Evolutionary conservation across 1,140 invertebrate species (phyloP), one percentile per base, ranked within the genome.

Genomic region (Bombus confusus): DNA sequence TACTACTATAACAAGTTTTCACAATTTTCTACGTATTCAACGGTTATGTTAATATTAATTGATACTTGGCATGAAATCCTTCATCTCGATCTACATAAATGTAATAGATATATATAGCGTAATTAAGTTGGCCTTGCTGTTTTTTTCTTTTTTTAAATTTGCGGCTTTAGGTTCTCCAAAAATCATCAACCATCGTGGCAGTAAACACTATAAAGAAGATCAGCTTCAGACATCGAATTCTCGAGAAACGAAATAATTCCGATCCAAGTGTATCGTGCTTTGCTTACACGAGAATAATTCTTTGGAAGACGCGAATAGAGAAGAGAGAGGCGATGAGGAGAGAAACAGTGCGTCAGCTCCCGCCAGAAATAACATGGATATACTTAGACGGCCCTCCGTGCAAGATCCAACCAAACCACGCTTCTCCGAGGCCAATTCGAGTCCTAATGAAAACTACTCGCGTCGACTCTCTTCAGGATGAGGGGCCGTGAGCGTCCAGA

Each of bases 281-380:
- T 82, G 77, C 83, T 84, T 81, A 83, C 66, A 81, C 78, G 87
- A 82, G 80, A 82, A 84, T 88, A 90, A 90, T 90, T 89, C 88
- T 86, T 89, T 84, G 85, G 81, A 83, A 86, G 89, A 83, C 72
- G 83, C 83, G 82, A 91, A 86, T 64, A 78, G 86, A 78, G 87
- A 72, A 86, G 85, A 84, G 81, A 79, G 86, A 71, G 78, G 72
- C 91, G 88, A 91, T 86, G 85, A 86, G 83, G 81, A 90, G 87
- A 90, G 86, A 92, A 91, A 79, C 88, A 88, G 92, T 95, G 94
- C 94, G 94, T 95, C 94, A 95, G 94, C 94, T 95, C 93, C 92
- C 86, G 94, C 93, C 93, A 94, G 93, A 95, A 95, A 95, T 95
- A 95, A 95, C 94, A 90, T 85, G 93, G 93, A 93, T 95, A 95